Conservation (phyloP, 2,888 invertebrate species). For the Noctua janthina region DNA sequence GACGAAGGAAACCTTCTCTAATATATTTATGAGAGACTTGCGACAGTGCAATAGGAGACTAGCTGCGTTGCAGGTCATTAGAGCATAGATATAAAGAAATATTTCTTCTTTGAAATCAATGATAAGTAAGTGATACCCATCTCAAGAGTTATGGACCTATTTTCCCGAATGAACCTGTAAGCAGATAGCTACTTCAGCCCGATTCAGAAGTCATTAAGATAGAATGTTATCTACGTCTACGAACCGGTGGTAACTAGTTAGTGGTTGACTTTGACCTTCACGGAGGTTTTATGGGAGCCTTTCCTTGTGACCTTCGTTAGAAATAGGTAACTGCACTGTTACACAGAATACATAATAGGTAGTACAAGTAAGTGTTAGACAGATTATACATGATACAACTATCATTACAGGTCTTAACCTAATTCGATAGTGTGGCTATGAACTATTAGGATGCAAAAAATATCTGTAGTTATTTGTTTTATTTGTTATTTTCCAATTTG, state of each 20-base stretch:
- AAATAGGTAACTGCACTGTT: not conserved
- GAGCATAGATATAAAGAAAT: not conserved
- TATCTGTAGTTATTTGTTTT: not conserved
- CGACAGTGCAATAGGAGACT: not conserved
- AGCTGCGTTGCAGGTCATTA: not conserved
- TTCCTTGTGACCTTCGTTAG: conserved; percentile 19
- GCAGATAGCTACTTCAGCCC: not conserved
- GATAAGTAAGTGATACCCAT: not conserved
- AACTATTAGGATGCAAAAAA: not conserved
- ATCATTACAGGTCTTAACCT: not conserved
- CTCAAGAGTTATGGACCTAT: not conserved
- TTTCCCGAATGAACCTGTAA: not conserved
- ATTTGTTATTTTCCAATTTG: not conserved
- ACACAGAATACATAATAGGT: not conserved
- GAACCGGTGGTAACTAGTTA: not conserved
- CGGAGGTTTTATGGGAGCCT: conserved; percentile 19
- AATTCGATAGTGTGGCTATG: not conserved
- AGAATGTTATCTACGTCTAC: not conserved
- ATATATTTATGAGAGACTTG: not conserved
- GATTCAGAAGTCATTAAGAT: not conserved
- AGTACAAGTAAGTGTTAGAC: not conserved
- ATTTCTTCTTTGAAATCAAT: not conserved
- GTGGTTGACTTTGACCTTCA: conserved; percentile 53
- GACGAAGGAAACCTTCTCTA: not conserved
- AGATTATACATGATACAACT: not conserved